phyloP scores from a whole-genome alignment of 2,888 invertebrate genomes.

The Cephus runcator region DNA sequence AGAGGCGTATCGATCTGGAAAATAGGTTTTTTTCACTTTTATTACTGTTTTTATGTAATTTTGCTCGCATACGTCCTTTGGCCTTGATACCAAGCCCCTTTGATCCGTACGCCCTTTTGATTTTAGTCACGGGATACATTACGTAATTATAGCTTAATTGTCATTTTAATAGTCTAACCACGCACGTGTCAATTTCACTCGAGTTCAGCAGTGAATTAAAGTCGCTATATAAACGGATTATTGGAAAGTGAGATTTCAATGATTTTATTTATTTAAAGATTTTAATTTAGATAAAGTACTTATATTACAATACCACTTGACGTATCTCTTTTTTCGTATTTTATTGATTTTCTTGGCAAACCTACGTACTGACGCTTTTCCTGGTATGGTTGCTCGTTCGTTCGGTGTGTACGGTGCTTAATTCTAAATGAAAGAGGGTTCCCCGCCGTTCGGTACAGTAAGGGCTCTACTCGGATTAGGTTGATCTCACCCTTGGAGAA shows the following conservation, averaged over 20 bases:
- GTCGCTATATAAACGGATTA: not conserved
- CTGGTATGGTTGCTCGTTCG: not conserved
- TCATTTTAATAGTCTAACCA: not conserved
- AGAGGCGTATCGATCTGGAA: too few relatives aligned
- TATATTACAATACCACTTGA: not conserved
- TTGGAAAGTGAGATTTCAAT: not conserved
- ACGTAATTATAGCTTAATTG: not conserved
- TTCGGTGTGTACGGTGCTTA: conserved; percentile 25
- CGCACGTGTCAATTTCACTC: not conserved
- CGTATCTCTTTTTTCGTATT: not conserved
- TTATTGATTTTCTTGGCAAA: not conserved
- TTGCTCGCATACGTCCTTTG: too few relatives aligned
- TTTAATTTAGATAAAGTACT: not conserved
- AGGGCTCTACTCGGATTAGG: conserved; percentile 30
- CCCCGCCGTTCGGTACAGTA: conserved; percentile 10
- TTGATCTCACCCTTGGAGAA: conserved; percentile 32
- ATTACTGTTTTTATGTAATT: too few relatives aligned
- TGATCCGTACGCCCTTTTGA: too few relatives aligned
- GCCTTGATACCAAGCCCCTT: too few relatives aligned
- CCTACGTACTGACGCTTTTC: not conserved
- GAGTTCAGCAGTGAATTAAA: not conserved
- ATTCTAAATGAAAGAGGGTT: conserved; percentile 47
- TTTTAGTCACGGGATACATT: too few relatives aligned
- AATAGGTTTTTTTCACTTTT: too few relatives aligned
- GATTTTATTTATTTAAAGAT: not conserved